Conservation (phyloP, 2,888 invertebrate genomes). For the Drosophila conformis region DNA sequence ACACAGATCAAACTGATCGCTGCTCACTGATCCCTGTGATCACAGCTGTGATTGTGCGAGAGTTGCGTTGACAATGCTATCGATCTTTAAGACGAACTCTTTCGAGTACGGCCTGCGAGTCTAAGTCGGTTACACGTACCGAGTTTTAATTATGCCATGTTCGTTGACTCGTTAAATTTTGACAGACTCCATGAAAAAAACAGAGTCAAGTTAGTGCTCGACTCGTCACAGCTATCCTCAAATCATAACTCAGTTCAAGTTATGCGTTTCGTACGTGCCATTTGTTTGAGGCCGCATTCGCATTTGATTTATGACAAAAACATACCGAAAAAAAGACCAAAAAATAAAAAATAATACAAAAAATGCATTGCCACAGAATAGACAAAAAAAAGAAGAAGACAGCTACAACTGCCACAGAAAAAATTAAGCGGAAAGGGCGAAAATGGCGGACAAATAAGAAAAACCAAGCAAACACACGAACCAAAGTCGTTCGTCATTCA, state of each 20-base stretch:
- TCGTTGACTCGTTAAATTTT: slow-evolving; percentile 56
- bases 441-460: slow-evolving; percentile 44
- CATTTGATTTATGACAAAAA: slow-evolving; percentile 69
- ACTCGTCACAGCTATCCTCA: slow-evolving; percentile 24
- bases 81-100: slow-evolving; percentile 50
- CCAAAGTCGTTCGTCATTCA: slow-evolving; percentile 30
- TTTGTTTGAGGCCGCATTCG: slow-evolving; percentile 51
- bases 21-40: slow-evolving; percentile 20
- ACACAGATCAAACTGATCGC: slow-evolving; percentile 18
- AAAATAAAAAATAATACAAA: slow-evolving; percentile 4
- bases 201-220: slow-evolving; percentile 12
- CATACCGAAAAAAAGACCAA: slow-evolving; percentile 15
- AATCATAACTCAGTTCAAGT: slow-evolving; percentile 71
- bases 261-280: slow-evolving; percentile 73
- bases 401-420: slow-evolving; percentile 9
- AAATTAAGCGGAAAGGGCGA: slow-evolving; percentile 30
- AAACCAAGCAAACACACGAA: slow-evolving; percentile 55
- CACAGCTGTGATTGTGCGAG: slow-evolving; percentile 12
- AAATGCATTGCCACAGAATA: slow-evolving; percentile 26
- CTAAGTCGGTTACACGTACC: slow-evolving; percentile 25
- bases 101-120: slow-evolving; percentile 15
- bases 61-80: slow-evolving; percentile 44
- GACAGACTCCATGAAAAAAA: slow-evolving; percentile 46
- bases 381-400: slow-evolving; percentile 25
- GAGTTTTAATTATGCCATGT: slow-evolving; percentile 65